Base-by-base conservation (phyloP, 2,888 invertebrate species). In the Melipona bicolor region DNA sequence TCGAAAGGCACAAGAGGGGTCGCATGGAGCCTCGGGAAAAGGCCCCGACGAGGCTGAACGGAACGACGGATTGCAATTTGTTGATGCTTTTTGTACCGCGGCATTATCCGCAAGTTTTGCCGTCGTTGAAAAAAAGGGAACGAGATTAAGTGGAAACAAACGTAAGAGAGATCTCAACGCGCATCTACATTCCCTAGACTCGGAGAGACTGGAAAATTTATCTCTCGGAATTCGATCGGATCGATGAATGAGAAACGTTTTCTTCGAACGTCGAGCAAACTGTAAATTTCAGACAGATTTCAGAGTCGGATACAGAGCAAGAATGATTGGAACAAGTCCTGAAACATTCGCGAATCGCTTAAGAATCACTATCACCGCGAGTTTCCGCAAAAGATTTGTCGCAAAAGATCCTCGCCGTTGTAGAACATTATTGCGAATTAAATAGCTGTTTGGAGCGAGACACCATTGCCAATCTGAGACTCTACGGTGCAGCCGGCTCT, bases 401-500 rank as follows among this genome's bases (percentile, higher is more conserved):
- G 61, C 17, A 21, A 24, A 36, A 36, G 71, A 65, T 59, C 32
- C 43, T 21, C 21, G 67, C 19, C 67, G 52, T 27, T 59, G 27
- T 72, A 9, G 50, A 64, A 64, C 67, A 73, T 73, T 75, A 64
- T 68, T 79, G 70, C 54, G 81, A 88, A 84, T 88, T 88, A 87
- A 88, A 85, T 72, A 75, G 79, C 79, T 75, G 67, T 76, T 85
- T 79, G 69, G 56, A 64, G 73, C 76, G 73, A 79, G 79, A 62
- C 72, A 84, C 77, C 79, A 83, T 86, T 79, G 88, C 80, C 77
- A 80, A 86, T 80, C 64, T 24, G 79, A 82, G 70, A 77, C 68
- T 77, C 81, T 21, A 43, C 67, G 71, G 78, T 64, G 77, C 62
- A 70, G 77, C 71, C 49, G 67, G 73, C 73, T 74, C 69, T 21